Conservation (phyloP, 2,797 vertebrate genomes). For the Sebastes cheni region DNA sequence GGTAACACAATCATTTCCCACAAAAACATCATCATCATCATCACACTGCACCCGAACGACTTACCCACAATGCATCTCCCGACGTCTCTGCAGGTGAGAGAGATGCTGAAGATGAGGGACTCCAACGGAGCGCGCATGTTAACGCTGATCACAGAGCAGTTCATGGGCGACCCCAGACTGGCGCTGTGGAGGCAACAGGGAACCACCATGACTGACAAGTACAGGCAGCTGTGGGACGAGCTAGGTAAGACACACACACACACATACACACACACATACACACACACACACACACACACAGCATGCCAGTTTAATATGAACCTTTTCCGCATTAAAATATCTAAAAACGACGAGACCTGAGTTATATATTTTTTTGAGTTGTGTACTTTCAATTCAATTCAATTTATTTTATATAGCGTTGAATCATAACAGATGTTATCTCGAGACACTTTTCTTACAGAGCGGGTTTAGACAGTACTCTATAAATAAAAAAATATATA, state of each 20-base stretch:
- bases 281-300: not conserved
- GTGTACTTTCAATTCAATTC: too few species aligned
- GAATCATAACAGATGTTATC: too few species aligned
- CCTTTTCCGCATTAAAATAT: too few species aligned
- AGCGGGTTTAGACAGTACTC: too few species aligned
- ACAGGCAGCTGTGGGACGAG: constrained; percentile 97
- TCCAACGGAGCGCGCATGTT: constrained; percentile 96
- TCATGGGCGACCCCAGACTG: constrained; percentile 95
- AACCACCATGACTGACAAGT: constrained; percentile 97
- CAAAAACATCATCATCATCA: not conserved
- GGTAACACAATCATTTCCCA: constrained; percentile 60
- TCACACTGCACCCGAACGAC: not conserved
- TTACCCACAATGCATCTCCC: constrained; percentile 21
- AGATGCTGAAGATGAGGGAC: constrained; percentile 98
- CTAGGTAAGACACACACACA: constrained; percentile 78
- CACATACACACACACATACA: not conserved
- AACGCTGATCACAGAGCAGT: constrained; percentile 96
- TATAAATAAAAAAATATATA: too few species aligned
- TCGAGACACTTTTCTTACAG: too few species aligned
- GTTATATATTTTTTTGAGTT: too few species aligned
- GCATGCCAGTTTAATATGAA: too few species aligned
- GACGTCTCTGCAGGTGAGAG: constrained; percentile 86
- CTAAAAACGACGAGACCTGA: too few species aligned
- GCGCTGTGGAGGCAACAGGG: constrained; percentile 96
- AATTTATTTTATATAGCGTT: too few species aligned